Base-by-base conservation (phyloP, 2,888 invertebrate species). In the Torymus aiolomorphi region DNA sequence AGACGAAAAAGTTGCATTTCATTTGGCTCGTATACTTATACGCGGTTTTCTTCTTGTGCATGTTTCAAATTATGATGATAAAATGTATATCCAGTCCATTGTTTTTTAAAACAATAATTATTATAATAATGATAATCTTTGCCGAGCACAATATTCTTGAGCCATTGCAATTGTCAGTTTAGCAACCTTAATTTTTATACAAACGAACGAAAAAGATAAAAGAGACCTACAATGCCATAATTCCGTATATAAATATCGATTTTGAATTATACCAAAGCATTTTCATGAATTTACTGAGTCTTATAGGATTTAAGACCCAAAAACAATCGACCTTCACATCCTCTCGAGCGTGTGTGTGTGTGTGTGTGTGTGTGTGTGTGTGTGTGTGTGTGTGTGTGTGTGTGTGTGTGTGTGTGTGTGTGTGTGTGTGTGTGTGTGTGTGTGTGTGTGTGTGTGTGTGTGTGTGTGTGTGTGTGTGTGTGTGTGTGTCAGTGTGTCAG, bases 301-400 rank as follows among this genome's bases (percentile, higher is more conserved):
- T n/a, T 57, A 4, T 1, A 70, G 13, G 18, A 59, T 59, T 2
- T 31, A 67, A 20, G 20, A 54, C n/a, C 52, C 14, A 62, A 59
- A 70, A 62, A 24, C 18, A 14, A 54, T 31, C 70, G 70, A 76
- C 70, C 71, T 70, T 76, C 76, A 76, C 76, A 70, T 76, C 70
- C 63, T 76, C 63, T 76, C 49, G 8, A 57, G 69, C 51, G 63
- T 49, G n/a, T 1, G 42, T 8, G 8, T 42, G 42, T 42, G 3
- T 24, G 31, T 31, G 31, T 31, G 31, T 31, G n/a, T n/a, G n/a
- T n/a, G n/a, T n/a, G n/a, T n/a, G n/a, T n/a, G n/a, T n/a, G n/a
- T n/a, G n/a, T n/a, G n/a, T n/a, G n/a, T n/a, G n/a, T n/a, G n/a
- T n/a, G n/a, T n/a, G n/a, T n/a, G n/a, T n/a, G n/a, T n/a, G n/a